phyloP scores from a whole-genome alignment of 2,797 vertebrate genomes.

The Coccyzus lansbergi region DNA sequence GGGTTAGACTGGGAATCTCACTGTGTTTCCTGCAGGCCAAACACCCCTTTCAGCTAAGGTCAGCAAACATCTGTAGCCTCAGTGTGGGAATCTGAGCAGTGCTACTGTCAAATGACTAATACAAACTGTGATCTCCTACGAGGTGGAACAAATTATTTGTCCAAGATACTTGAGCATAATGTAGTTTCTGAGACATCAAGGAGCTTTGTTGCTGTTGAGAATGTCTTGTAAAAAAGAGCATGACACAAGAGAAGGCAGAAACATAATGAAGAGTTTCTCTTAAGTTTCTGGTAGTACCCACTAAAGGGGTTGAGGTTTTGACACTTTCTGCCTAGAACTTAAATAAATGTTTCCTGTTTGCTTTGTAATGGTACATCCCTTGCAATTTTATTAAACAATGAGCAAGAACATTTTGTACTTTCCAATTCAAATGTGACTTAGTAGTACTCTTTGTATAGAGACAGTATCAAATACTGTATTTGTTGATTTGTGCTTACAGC shows the following conservation, averaged over 20 bases:
- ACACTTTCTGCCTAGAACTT: not conserved
- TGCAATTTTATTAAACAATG: not conserved
- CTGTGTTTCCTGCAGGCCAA: slow-evolving; percentile 55
- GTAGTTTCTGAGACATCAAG: not conserved
- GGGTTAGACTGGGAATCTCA: slow-evolving; percentile 28
- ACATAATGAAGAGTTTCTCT: not conserved
- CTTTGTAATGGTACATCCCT: not conserved
- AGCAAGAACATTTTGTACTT: not conserved
- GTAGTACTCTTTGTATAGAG: not conserved
- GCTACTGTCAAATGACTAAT: not conserved
- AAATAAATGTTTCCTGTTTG: slow-evolving; percentile 4
- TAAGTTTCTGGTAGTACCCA: not conserved
- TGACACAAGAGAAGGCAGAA: not conserved
- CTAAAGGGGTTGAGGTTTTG: not conserved
- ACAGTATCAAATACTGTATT: not conserved
- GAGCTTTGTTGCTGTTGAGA: not conserved
- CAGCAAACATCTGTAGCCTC: slow-evolving; percentile 74
- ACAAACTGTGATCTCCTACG: not conserved
- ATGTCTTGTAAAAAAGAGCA: not conserved
- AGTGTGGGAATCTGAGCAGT: slow-evolving; percentile 52
- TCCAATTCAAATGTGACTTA: not conserved
- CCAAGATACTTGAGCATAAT: not conserved
- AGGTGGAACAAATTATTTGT: not conserved
- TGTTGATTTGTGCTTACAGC: not conserved
- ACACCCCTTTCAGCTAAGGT: slow-evolving; percentile 58